phyloP scores from a whole-genome alignment of 2,113 vertebrate species.

The Raja brachyura region DNA sequence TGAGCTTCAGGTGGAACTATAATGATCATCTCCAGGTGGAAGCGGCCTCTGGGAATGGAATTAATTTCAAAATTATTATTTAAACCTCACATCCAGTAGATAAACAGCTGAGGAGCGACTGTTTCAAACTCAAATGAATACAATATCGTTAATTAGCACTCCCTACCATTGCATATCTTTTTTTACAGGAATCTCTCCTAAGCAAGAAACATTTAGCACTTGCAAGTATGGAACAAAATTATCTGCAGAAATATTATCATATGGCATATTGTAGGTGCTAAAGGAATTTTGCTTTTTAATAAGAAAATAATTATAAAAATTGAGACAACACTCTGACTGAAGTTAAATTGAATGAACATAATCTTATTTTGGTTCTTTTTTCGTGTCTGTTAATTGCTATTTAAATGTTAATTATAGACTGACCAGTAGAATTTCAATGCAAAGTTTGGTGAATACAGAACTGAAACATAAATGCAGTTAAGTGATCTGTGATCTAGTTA shows the following conservation, averaged over 20 bases:
- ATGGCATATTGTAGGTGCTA: not conserved
- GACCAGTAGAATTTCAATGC: not conserved
- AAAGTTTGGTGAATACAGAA: not conserved
- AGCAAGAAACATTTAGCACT: conserved; percentile 12
- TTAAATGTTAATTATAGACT: not conserved
- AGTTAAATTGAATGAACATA: not conserved
- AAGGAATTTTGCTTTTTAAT: not conserved
- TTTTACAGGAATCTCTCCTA: not conserved
- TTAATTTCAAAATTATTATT: conserved; percentile 32
- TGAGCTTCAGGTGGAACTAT: not conserved
- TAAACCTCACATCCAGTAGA: not conserved
- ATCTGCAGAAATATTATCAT: not conserved
- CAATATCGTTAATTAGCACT: not conserved
- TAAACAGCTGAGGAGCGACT: not conserved
- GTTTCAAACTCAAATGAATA: conserved; percentile 28
- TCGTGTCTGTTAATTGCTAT: not conserved
- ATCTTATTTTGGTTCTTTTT: not conserved
- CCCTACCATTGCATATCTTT: not conserved
- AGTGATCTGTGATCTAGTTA: not conserved
- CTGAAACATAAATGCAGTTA: not conserved
- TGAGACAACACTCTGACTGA: not conserved
- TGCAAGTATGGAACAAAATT: not conserved
- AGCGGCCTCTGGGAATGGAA: not conserved
- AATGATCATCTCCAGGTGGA: not conserved
- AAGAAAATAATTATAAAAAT: not conserved